Percentiles rank a stretch among this genome's conserved stretches.
Conservation (phyloP, 2,797 vertebrate genomes). For the Heteromormyrus szaboi region DNA sequence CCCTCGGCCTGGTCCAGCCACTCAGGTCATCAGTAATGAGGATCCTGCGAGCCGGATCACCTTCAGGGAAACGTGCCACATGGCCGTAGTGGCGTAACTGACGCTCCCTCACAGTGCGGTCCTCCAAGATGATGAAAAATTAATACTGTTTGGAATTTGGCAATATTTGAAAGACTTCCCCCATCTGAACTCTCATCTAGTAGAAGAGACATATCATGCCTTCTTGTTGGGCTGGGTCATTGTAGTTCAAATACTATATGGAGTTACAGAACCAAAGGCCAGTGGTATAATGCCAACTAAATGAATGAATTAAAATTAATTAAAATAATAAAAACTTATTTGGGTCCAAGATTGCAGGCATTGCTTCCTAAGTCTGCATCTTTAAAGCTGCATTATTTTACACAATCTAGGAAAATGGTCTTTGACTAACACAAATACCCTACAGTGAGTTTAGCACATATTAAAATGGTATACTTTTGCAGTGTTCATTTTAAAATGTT, state of each 20-base stretch:
- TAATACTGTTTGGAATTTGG: background rate
- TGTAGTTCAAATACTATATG: background rate
- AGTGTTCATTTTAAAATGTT: slow-evolving; percentile 1
- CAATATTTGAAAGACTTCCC: background rate
- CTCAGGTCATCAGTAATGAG: background rate
- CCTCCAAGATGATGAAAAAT: background rate
- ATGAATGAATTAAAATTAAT: background rate
- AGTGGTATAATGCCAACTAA: background rate
- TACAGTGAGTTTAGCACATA: too few species aligned
- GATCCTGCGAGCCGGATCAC: background rate
- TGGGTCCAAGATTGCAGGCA: background rate
- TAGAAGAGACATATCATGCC: background rate
- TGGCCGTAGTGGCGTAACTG: background rate
- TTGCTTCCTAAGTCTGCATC: background rate
- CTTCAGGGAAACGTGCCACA: background rate
- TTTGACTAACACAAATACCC: background rate
- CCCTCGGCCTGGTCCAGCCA: background rate
- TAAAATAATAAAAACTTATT: background rate
- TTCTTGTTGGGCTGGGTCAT: background rate
- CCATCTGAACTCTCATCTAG: background rate
- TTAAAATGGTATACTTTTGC: background rate
- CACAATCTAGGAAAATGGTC: background rate
- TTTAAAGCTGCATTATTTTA: background rate
- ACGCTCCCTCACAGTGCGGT: background rate
- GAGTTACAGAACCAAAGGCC: background rate